Percentiles rank a stretch among this genome's conserved stretches.
Evolutionary conservation across 2,113 vertebrate species (phyloP).

Genomic region (Nannospalax galili): DNA sequence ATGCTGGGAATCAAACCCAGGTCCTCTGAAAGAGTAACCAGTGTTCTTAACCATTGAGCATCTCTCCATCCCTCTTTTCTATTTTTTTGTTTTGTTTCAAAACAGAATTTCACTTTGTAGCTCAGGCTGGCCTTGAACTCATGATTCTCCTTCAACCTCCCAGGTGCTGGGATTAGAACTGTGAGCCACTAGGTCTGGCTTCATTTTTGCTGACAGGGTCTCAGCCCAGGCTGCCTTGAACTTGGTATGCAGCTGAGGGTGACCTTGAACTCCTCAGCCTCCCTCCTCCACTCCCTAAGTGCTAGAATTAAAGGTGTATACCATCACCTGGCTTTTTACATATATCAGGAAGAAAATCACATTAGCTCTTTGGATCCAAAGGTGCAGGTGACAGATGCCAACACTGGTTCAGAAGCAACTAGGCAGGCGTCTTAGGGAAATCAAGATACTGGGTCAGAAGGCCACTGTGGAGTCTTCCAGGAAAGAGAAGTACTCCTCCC

Average conservation of each 20-base stretch:
- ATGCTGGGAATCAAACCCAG: too few species aligned
- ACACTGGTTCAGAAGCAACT: neutral
- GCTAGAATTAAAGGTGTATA: neutral
- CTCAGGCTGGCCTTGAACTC: neutral
- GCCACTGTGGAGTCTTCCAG: neutral
- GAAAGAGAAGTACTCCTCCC: conserved; percentile 8
- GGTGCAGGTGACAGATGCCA: neutral
- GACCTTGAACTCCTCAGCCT: neutral
- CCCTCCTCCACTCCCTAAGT: neutral
- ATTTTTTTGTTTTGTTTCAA: neutral
- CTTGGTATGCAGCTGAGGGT: neutral
- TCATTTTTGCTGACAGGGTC: neutral
- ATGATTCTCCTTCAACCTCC: neutral
- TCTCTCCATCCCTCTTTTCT: too few species aligned
- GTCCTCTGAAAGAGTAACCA: too few species aligned
- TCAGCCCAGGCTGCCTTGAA: neutral
- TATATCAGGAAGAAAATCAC: neutral
- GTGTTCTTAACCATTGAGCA: too few species aligned
- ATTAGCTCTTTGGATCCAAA: neutral
- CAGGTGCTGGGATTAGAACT: neutral
- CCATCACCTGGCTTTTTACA: too few species aligned
- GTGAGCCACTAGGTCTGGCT: neutral
- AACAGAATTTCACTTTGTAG: neutral
- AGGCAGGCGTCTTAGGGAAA: neutral
- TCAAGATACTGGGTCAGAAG: neutral